phyloP scores from a whole-genome alignment of 2,113 vertebrate species.

The Columba livia region DNA sequence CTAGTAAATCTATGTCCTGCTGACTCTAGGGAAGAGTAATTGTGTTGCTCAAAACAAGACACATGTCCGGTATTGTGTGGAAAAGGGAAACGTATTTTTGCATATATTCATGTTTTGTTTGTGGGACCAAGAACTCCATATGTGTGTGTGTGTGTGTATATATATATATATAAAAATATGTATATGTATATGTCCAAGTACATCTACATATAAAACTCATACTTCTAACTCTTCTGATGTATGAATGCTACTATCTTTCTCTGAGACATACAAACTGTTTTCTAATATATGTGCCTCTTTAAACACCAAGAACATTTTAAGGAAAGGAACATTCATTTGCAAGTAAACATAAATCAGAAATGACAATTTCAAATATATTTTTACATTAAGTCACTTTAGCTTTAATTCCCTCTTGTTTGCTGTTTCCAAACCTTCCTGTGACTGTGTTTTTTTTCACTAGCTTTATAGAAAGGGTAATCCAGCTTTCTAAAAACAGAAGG shows the following conservation, averaged over 20 bases:
- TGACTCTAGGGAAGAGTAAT: neutral
- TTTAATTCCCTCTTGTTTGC: neutral
- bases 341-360: neutral
- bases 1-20: neutral
- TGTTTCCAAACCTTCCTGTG: neutral
- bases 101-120: neutral
- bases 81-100: neutral
- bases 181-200: neutral
- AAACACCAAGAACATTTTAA: neutral
- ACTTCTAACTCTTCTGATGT: neutral
- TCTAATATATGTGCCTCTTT: neutral
- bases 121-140: neutral
- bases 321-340: neutral
- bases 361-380: neutral
- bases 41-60: neutral
- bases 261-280: neutral
- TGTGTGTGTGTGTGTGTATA: fast-evolving
- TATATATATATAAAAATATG: too few relatives aligned
- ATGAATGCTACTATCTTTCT: neutral
- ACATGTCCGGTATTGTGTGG: neutral
- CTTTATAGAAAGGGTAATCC: neutral
- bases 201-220: neutral
- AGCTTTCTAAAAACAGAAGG: neutral
- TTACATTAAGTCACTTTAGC: neutral
- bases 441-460: neutral